Base-by-base conservation (phyloP, 1,140 invertebrate genomes). In the Nomia melanderi region DNA sequence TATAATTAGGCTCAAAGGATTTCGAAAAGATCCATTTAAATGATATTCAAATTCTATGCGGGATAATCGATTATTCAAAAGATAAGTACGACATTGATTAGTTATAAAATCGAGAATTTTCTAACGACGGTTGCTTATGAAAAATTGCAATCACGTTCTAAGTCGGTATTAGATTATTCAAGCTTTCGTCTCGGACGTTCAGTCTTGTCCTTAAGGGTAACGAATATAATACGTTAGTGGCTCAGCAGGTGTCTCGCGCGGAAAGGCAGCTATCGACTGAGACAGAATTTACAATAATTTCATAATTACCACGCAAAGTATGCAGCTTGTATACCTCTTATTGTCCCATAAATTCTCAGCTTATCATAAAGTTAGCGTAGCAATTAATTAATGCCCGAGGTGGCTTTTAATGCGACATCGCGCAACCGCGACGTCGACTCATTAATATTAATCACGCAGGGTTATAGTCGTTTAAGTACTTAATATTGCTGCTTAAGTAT, bases 401-500 rank as follows among this genome's bases (percentile, higher is more conserved):
- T 23, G n/a, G 3, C 23, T 8, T 64, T 39, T 53, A 64, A 73
- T 12, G 7, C 23, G 47, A 41, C 31, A 14, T 12, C 44, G n/a
- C 29, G 25, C 44, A 53, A 39, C 23, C 25, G 14, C 31, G 14
- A 36, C 41, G 6, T 0, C 31, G 50, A 62, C 29, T 73, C 70
- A 73, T 73, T 64, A 73, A 73, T 73, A 73, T 73, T 64, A 73
- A 73, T 73, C 70, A 27, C 17, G 44, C n/a, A 0, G 9, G 33
- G 17, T 70, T 70, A 57, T 41, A 59, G 44, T 53, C 31, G n/a
- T n/a, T 73, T 29, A 39, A 73, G 25, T 23, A 25, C 25, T 63
- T 63, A 64, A 23, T 29, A 14, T 23, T 47, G 25, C 56, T 14
- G 20, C 25, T 33, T 14, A 25, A 60, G 31, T 20, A 36, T 14